Base-by-base conservation (phyloP, 2,797 vertebrate genomes). In the Megalops cyprinoides region DNA sequence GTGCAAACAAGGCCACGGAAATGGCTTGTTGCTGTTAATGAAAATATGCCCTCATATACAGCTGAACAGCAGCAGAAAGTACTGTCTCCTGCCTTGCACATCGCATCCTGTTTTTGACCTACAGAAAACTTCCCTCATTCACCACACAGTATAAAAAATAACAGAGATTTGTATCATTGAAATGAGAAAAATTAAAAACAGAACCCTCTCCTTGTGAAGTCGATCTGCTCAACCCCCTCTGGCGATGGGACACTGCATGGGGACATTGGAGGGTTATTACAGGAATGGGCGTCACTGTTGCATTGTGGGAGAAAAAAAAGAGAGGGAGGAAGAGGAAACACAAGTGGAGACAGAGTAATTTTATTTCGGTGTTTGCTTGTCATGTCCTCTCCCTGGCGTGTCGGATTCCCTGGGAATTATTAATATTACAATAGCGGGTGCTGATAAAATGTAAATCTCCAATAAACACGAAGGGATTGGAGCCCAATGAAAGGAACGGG, bases 321-420 rank as follows among this genome's bases (percentile, higher is more conserved):
- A 74, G 65, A 42, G 44, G 6, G 65, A 69, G n/a, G n/a, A 69
- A 69, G 34, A 3, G n/a, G 28, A 56, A 25, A 37, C n/a, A 23
- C 25, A 73, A 34, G 8, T 42, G 37, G 51, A 39, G 28, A 69
- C 39, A 10, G 15, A 69, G 28, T 39, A 0, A 87, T 84, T 87
- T 87, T 82, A 87, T 89, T 87, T 87, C 85, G 65, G 67, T 86
- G 62, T 80, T 86, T 83, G 62, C 83, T 77, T 80, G 84, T 85
- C 86, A 77, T 74, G 74, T 20, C 81, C 84, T 89, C 87, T 20
- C 86, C 84, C 79, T 79, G 60, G 83, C 85, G 87, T 90, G 89
- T 92, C 90, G 91, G 81, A 88, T 83, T 86, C 79, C 85, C 86
- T 83, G 80, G 83, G 88, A 90, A 89, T 91, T 87, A 91, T 91